Conservation (phyloP, 2,113 vertebrate genomes). For the Ochotona princeps region DNA sequence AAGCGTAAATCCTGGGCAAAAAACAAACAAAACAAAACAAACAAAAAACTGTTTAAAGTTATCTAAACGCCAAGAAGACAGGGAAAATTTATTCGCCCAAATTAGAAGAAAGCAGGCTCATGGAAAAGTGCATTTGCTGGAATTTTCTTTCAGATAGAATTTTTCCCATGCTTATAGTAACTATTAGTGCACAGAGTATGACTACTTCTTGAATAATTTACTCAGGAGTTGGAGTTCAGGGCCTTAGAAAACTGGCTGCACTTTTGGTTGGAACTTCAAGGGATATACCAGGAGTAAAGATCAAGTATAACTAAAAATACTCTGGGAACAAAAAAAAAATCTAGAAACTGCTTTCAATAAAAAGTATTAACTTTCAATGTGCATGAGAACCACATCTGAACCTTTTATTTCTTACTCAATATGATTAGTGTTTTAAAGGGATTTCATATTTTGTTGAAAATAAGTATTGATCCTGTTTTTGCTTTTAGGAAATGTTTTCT, state of each 20-base stretch:
- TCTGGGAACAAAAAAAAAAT: not conserved
- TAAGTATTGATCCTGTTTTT: not conserved
- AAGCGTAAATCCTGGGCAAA: not conserved
- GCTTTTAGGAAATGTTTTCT: not conserved
- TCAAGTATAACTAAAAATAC: not conserved
- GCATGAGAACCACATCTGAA: not conserved
- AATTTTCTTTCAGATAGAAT: not conserved
- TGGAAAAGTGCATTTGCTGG: not conserved
- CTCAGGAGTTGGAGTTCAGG: not conserved
- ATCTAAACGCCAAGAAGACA: not conserved
- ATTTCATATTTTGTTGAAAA: not conserved
- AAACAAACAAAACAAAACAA: not conserved
- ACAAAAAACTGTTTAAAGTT: not conserved
- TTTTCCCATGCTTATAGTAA: not conserved
- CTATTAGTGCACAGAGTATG: not conserved
- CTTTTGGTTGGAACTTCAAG: not conserved
- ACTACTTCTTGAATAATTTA: too few species aligned
- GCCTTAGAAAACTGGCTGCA: not conserved
- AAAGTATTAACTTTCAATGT: not conserved
- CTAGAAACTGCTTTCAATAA: not conserved
- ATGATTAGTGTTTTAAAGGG: not conserved
- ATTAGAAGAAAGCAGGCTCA: not conserved
- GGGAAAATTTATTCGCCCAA: constrained; percentile 1
- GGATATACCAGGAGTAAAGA: not conserved
- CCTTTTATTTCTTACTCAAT: not conserved